Conservation (phyloP, 2,797 vertebrate genomes). For the Ispidina lecontei region DNA sequence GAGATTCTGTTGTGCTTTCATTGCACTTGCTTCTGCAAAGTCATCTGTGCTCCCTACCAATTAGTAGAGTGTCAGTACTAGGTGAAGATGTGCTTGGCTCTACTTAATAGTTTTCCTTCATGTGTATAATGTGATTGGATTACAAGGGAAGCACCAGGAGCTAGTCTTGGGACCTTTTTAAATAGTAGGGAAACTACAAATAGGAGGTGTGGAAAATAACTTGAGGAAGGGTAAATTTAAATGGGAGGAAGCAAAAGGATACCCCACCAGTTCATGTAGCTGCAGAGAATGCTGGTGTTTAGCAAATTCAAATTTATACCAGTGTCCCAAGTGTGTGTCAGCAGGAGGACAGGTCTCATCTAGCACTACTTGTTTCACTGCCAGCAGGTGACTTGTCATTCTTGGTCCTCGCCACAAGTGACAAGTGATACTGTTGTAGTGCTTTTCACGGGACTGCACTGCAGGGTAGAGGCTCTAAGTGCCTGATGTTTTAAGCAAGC, state of each 20-base stretch:
- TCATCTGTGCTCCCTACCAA: not conserved
- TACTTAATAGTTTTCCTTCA: not conserved
- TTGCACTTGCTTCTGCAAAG: not conserved
- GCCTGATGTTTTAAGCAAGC: not conserved
- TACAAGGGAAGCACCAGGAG: not conserved
- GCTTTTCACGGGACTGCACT: not conserved
- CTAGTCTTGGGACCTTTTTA: not conserved
- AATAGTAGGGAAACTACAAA: not conserved
- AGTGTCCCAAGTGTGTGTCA: not conserved
- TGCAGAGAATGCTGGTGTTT: not conserved
- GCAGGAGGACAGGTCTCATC: not conserved
- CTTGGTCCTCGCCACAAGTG: not conserved
- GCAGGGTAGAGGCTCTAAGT: not conserved
- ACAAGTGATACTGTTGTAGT: not conserved
- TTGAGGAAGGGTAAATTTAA: not conserved
- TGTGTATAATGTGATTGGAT: not conserved
- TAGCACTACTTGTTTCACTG: not conserved
- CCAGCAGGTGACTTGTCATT: not conserved
- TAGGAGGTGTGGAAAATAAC: not conserved
- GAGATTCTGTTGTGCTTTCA: not conserved
- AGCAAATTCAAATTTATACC: not conserved
- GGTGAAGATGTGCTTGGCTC: not conserved
- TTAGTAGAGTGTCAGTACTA: not conserved
- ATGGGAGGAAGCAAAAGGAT: not conserved
- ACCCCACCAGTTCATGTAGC: not conserved